Percentiles rank a stretch among this genome's conserved stretches.
Evolutionary conservation across 2,113 vertebrate genomes (phyloP).

Genomic region (Asarcornis scutulata): DNA sequence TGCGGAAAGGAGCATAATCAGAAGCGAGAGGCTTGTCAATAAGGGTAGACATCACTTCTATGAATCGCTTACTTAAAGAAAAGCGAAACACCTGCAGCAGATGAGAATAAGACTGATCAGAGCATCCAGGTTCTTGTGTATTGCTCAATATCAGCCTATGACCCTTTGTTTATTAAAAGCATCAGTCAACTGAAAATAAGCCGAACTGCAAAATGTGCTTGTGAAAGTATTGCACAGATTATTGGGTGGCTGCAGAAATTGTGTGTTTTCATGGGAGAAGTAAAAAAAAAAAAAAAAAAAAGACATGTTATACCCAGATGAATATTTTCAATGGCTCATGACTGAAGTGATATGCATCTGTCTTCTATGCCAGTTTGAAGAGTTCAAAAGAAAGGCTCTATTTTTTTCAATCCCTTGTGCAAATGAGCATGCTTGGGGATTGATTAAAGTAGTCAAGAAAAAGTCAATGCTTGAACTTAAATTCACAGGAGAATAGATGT

Average conservation of each 20-base stretch:
- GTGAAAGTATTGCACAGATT: neutral
- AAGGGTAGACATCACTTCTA: neutral
- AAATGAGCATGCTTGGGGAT: slow-evolving; percentile 13
- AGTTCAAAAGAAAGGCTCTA: slow-evolving; percentile 3
- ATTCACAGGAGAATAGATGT: neutral
- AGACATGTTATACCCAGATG: neutral
- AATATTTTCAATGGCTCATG: slow-evolving; percentile 2
- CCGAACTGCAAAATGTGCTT: neutral
- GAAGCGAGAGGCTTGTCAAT: neutral
- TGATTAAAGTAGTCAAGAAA: slow-evolving; percentile 28
- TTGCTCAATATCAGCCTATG: neutral
- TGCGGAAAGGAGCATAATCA: neutral
- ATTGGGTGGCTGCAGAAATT: neutral
- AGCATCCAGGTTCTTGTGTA: neutral
- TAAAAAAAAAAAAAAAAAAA: no score
- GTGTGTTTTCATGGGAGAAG: neutral
- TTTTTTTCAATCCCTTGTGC: neutral
- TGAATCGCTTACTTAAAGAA: neutral
- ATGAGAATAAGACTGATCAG: neutral
- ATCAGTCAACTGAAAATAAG: neutral
- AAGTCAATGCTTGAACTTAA: slow-evolving; percentile 25
- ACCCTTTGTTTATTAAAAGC: neutral
- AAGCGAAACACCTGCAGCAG: neutral
- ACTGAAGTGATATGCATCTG: neutral
- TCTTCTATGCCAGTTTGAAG: slow-evolving; percentile 20